Evolutionary conservation across 2,113 vertebrate species (phyloP).

Genomic region (Entomyzon cyanotis): DNA sequence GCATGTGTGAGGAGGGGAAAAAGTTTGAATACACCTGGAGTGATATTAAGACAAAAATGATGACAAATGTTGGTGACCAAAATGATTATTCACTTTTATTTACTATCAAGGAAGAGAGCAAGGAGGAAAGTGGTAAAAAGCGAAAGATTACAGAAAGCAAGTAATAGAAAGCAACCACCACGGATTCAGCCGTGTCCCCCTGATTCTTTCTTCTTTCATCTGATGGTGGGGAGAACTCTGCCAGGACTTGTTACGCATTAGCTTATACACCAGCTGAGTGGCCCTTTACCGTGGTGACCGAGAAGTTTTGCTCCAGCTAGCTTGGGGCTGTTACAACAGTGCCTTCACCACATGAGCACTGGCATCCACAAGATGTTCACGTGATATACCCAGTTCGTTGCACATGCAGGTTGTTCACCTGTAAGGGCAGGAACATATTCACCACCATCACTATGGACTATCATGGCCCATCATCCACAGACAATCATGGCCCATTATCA

Average conservation of each 20-base stretch:
- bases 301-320: neutral
- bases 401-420: accelerated
- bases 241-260: neutral
- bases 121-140: neutral
- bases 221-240: accelerated
- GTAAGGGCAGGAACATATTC: neutral
- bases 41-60: neutral
- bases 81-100: neutral
- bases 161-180: neutral
- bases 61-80: neutral
- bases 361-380: neutral
- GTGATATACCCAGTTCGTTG: accelerated
- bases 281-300: neutral
- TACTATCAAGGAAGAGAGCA: neutral
- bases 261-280: accelerated
- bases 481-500: no score
- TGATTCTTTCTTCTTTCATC: neutral
- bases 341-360: neutral
- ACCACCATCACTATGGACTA: neutral
- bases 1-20: neutral
- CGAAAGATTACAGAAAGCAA: neutral
- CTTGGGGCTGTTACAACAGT: neutral
- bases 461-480: neutral
- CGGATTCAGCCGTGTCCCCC: accelerated
- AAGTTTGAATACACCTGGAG: neutral